Base-by-base conservation (phyloP, 2,888 invertebrate genomes). In the Sinopyrophorus schimmeli region DNA sequence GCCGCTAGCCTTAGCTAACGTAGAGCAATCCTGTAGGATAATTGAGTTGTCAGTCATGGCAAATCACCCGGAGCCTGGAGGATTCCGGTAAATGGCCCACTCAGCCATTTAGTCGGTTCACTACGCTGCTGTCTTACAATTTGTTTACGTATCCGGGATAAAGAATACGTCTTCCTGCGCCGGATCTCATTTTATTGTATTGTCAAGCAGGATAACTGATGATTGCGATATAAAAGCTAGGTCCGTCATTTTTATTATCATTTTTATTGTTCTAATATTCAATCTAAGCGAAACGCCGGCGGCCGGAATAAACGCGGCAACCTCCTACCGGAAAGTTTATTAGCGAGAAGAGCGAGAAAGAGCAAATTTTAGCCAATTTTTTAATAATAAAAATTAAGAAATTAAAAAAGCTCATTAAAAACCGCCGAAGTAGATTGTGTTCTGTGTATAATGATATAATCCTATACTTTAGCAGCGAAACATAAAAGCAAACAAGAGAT, bases 41-140 rank as follows among this genome's bases (percentile, higher is more conserved):
- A 69, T 69, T 69, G 68, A 60, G 59, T 65, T 69, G 70, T 70
- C 69, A 68, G 66, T 69, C 68, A 69, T 58, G 67, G 66, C 67
- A 66, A 68, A 70, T 70, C 67, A 66, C 66, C 67, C 63, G 60
- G 55, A 62, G 59, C 55, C 59, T 56, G 50, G 56, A 55, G 57
- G 58, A 59, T 60, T 57, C 58, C 58, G 54, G 53, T 58, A 57
- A 60, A 58, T 56, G 55, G 57, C 49, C 54, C 57, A 47, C 51
- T 51, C 54, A 50, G 55, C 44, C 58, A 47, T 53, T 58, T 58
- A 56, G 52, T 26, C 55, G 55, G 50, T 58, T 54, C 50, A 51
- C 52, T 58, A 52, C 53, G 47, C 55, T n/a, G n/a, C n/a, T 55
- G 54, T 54, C 54, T 52, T 52, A 52, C 55, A 35, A 54, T 58